Evolutionary conservation across 2,888 invertebrate genomes (phyloP).

Genomic region (Sphaerophoria taeniata): DNA sequence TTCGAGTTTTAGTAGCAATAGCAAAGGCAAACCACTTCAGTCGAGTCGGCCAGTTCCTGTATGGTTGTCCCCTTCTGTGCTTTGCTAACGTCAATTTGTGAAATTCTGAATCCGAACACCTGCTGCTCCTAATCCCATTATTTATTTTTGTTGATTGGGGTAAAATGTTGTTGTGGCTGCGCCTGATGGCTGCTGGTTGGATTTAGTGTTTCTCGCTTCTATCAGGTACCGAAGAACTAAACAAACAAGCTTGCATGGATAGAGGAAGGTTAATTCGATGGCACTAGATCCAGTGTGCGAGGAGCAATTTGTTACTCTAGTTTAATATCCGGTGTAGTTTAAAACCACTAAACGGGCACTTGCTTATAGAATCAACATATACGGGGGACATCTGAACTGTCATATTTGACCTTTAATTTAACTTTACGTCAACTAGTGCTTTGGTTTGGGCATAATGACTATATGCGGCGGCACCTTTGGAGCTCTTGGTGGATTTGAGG

Average conservation of each 20-base stretch:
- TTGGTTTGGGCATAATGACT: too few species aligned
- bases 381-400: too few species aligned
- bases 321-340: conserved; percentile 49
- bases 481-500: too few species aligned
- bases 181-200: conserved; percentile 34
- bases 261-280: conserved; percentile 55
- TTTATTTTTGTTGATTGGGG: conserved; percentile 73
- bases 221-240: conserved; percentile 2
- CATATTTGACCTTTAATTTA: too few species aligned
- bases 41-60: background rate
- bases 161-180: conserved; percentile 70
- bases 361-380: background rate
- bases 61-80: conserved; percentile 23
- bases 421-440: too few species aligned
- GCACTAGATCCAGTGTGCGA: conserved; percentile 34
- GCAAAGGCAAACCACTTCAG: conserved; percentile 44
- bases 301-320: conserved; percentile 47
- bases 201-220: conserved; percentile 50
- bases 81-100: conserved; percentile 72
- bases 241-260: background rate
- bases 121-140: conserved; percentile 74
- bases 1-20: conserved; percentile 62
- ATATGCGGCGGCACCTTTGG: too few species aligned
- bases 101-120: conserved; percentile 71
- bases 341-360: conserved; percentile 67